Percentiles rank a stretch among this genome's conserved stretches.
These are phyloP conservation scores for Trogon melanurus DNA, from an alignment of 2,113 vertebrate species.

Conservation along the genomic window DNA sequence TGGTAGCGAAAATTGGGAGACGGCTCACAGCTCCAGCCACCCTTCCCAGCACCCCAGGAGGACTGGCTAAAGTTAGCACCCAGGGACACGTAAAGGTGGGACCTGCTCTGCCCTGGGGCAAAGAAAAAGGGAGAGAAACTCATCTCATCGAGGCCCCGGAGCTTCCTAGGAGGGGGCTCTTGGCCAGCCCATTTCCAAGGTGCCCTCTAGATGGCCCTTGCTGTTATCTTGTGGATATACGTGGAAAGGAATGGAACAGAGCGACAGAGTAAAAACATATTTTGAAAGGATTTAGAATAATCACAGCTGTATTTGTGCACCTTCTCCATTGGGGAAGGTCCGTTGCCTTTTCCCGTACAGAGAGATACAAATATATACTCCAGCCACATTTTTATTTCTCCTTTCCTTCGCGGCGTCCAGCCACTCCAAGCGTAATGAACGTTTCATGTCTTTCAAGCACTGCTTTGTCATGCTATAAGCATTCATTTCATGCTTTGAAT, in stretches of 20 bases:
- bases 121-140: neutral
- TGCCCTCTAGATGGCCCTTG: conserved; percentile 40
- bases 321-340: neutral
- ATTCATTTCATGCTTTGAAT: conserved; percentile 48
- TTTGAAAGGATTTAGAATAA: neutral
- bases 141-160: fast-evolving
- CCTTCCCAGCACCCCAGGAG: neutral
- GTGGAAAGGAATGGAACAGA: neutral
- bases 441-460: conserved; percentile 39
- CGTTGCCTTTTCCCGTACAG: neutral
- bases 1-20: neutral
- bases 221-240: neutral
- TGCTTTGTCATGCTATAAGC: conserved; percentile 20
- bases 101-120: neutral
- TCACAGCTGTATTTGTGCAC: neutral
- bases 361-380: conserved; percentile 16
- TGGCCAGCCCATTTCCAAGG: neutral
- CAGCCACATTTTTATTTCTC: neutral
- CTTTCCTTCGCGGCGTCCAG: neutral
- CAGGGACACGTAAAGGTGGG: neutral
- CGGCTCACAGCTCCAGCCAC: neutral
- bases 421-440: conserved; percentile 4
- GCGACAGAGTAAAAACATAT: neutral
- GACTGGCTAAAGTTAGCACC: neutral
- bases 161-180: neutral